These are phyloP conservation scores for Diplodus puntazzo DNA, from an alignment of 2,797 vertebrate genomes.

Conservation along the genomic window DNA sequence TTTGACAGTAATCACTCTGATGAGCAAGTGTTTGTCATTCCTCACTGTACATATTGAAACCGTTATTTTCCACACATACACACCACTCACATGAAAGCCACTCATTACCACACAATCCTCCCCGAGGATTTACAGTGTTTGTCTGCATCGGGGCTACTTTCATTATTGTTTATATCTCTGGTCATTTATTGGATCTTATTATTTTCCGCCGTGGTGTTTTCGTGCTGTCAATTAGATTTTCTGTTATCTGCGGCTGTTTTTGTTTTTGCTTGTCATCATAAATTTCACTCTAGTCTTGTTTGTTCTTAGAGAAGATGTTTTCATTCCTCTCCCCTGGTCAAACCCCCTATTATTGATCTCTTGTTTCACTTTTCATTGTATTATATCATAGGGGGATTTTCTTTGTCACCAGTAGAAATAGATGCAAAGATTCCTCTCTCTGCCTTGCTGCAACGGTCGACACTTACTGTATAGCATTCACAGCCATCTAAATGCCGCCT, in stretches of 20 bases:
- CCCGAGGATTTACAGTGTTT: conserved; percentile 8
- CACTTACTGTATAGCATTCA: not conserved
- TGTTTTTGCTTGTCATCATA: conserved; percentile 53
- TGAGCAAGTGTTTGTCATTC: conserved; percentile 1
- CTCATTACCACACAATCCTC: conserved; percentile 21
- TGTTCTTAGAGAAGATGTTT: conserved; percentile 30
- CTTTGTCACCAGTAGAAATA: not conserved
- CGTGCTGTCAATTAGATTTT: conserved; percentile 52
- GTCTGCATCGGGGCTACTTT: conserved; percentile 25
- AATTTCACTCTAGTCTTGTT: conserved; percentile 42
- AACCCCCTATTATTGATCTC: conserved; percentile 14
- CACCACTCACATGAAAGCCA: too few relatives aligned
- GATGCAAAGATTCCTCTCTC: conserved; percentile 9
- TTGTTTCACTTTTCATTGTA: conserved; percentile 21
- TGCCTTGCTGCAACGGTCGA: not conserved
- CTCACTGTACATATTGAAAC: not conserved
- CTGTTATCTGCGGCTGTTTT: conserved; percentile 23
- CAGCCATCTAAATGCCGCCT: not conserved
- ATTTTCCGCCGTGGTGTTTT: conserved; percentile 40
- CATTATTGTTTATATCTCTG: conserved; percentile 57
- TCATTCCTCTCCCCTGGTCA: conserved; percentile 1
- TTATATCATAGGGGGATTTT: conserved; percentile 29
- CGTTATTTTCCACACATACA: not conserved
- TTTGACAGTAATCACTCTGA: conserved; percentile 1
- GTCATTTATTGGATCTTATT: conserved; percentile 51